Conservation (phyloP, 2,113 vertebrate genomes). For the Rhinolophus sinicus region DNA sequence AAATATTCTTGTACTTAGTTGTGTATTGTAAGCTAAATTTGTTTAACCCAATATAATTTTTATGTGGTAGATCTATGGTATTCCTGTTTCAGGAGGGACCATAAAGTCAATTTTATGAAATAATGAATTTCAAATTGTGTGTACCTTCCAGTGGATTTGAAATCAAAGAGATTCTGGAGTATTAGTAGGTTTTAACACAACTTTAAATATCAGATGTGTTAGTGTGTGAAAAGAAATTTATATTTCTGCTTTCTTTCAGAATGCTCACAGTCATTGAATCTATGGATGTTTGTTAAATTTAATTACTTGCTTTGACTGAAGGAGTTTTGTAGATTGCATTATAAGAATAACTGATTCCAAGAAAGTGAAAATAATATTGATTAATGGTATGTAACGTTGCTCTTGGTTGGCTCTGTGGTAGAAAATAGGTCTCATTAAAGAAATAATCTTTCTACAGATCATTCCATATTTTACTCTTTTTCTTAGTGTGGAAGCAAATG, state of each 20-base stretch:
- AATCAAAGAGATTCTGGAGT: not conserved
- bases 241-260: not conserved
- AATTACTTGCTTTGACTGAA: constrained; percentile 19
- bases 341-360: not conserved
- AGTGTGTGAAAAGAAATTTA: not conserved
- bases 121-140: constrained; percentile 12
- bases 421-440: not conserved
- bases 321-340: constrained; percentile 6
- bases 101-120: not conserved
- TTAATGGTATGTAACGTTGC: not conserved
- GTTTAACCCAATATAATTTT: not conserved
- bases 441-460: constrained; percentile 5
- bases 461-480: not conserved
- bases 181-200: not conserved
- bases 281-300: not conserved
- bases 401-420: not conserved
- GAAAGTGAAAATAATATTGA: constrained; percentile 20
- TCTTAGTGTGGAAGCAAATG: constrained; percentile 38
- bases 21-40: not conserved
- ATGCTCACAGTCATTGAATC: not conserved
- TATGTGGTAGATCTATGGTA: not conserved
- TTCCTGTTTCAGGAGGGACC: not conserved
- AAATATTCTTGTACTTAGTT: not conserved
- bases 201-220: not conserved
- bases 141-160: not conserved